Percentiles rank a stretch among this genome's conserved stretches.
Evolutionary conservation across 1,140 invertebrate species (phyloP).

Genomic region (Scylla paramamosain): DNA sequence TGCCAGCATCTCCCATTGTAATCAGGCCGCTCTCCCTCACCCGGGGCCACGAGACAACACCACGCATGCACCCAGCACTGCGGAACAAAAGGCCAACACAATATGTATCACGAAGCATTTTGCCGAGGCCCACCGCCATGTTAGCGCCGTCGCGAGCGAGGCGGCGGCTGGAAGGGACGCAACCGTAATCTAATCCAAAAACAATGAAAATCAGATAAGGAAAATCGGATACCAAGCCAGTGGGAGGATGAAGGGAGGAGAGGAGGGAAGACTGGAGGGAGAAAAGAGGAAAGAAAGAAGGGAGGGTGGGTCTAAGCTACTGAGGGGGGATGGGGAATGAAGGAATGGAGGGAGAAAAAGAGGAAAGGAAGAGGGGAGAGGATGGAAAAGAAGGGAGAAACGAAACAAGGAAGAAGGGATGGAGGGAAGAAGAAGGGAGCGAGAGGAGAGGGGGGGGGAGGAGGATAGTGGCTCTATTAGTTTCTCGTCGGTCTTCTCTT

Average conservation of each 20-base stretch:
- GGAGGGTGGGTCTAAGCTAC: too few species aligned
- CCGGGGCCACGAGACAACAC: too few species aligned
- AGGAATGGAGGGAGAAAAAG: neutral
- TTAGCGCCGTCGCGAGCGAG: too few species aligned
- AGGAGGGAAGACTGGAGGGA: neutral
- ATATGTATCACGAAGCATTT: too few species aligned
- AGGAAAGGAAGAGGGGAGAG: neutral
- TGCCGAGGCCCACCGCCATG: too few species aligned
- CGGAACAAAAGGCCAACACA: too few species aligned
- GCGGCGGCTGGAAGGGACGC: neutral
- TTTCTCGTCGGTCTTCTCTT: neutral
- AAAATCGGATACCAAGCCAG: constrained; percentile 2
- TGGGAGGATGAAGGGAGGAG: neutral
- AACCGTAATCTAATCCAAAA: neutral
- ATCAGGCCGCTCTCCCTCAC: too few species aligned
- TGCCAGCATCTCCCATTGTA: too few species aligned
- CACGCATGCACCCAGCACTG: too few species aligned
- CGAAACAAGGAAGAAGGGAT: neutral
- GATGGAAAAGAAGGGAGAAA: neutral
- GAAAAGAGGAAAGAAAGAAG: too few species aligned
- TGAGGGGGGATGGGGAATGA: neutral
- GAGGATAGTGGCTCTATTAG: neutral
- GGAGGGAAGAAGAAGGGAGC: neutral
- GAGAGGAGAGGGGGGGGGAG: neutral
- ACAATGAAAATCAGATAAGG: constrained; percentile 15